Base-by-base conservation (phyloP, 2,888 invertebrate genomes). In the Pollenia labialis region DNA sequence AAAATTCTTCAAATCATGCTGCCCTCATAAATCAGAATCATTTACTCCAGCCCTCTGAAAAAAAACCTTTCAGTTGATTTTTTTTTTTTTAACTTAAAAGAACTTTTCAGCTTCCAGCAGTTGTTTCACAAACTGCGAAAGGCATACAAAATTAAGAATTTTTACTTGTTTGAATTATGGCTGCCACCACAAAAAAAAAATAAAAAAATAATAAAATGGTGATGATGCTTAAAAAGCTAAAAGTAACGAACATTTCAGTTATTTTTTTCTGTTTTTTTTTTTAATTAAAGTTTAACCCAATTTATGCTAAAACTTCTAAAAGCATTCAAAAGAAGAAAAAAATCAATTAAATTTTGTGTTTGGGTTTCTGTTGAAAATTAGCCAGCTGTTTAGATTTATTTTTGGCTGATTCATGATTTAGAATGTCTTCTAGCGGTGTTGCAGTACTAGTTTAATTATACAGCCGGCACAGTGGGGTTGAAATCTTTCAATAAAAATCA, bases 21-120 rank as follows among this genome's bases (percentile, higher is more conserved):
- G 75, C 32, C 11, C 50, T 77, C 56, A 81, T 81, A 84, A 87
- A 87, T 84, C 81, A 87, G 69, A 77, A 9, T n/a, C 42, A 9
- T 50, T 54, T 79, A 50, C 54, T 69, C 16, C 44, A 68, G 9
- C 11, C 48, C 16, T 32, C 44, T 44, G 3, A 32, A 62, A 69
- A 42, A 62, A 69, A 42, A 54, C 4, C 4, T 66, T 50, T 23
- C 50, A 14, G 52, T 52, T 54, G 16, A 9, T 42, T 52, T 16
- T 32, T 60, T 11, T 48, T 48, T 18, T 66, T 56, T 12, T 40
- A 48, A 40, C 11, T 75, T 42, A 52, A n/a, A 8, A 76, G 50
- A 12, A 44, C 4, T 62, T 60, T 69, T 68, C 32, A 4, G 18
- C 56, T 68, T 58, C n/a, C 42, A 32, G 32, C 40, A 7, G 8